Conservation (phyloP, 2,113 vertebrate genomes). For the Anolis sagrei region DNA sequence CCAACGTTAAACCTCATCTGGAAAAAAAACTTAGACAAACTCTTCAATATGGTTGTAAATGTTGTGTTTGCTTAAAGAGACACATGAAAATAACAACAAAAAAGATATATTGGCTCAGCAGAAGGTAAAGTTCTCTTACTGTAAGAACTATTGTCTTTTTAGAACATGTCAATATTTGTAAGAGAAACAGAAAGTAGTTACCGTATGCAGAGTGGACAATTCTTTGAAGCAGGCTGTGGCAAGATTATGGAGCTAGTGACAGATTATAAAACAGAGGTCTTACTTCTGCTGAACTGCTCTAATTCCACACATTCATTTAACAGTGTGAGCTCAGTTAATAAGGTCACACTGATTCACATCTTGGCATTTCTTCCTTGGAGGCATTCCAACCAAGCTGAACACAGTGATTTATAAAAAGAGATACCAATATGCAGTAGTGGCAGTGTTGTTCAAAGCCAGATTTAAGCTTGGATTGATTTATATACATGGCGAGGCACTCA, state of each 20-base stretch:
- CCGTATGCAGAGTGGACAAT: slow-evolving; percentile 57
- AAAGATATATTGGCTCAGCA: slow-evolving; percentile 65
- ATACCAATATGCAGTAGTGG: slow-evolving; percentile 59
- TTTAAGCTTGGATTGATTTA: slow-evolving; percentile 45
- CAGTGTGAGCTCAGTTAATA: slow-evolving; percentile 70
- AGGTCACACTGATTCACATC: slow-evolving; percentile 69
- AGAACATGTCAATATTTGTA: slow-evolving; percentile 65
- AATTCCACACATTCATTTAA: slow-evolving; percentile 67
- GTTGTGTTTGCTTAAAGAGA: too few species aligned
- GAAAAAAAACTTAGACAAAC: too few species aligned
- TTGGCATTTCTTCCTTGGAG: slow-evolving; percentile 65
- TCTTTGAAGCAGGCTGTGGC: slow-evolving; percentile 61
- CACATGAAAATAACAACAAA: too few species aligned
- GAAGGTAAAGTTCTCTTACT: slow-evolving; percentile 69
- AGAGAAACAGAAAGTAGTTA: slow-evolving; percentile 62
- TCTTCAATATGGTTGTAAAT: too few species aligned
- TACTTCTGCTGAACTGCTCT: slow-evolving; percentile 60
- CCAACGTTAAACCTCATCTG: too few species aligned
- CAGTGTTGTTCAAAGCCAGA: slow-evolving; percentile 63
- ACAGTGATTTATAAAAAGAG: slow-evolving; percentile 69
- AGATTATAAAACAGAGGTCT: slow-evolving; percentile 63
- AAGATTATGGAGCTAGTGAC: slow-evolving; percentile 60
- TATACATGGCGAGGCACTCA: neutral
- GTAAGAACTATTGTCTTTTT: slow-evolving; percentile 55
- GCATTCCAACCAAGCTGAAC: slow-evolving; percentile 65